phyloP scores from a whole-genome alignment of 2,797 vertebrate genomes.

The Leucoraja ocellata region DNA sequence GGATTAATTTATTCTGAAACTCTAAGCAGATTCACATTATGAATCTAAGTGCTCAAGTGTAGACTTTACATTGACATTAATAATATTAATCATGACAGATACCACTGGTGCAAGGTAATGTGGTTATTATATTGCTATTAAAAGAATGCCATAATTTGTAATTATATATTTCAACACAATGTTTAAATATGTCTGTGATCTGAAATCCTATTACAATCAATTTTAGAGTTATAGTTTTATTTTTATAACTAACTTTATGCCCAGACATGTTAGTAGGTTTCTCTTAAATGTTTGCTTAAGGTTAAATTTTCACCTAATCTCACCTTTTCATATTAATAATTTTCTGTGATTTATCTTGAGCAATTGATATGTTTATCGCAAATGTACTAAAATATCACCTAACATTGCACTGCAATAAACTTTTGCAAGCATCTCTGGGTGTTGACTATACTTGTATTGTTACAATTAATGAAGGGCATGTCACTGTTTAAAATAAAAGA shows the following conservation, averaged over 20 bases:
- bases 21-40: not conserved
- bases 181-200: not conserved
- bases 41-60: not conserved
- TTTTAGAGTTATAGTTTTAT: slow-evolving; percentile 31
- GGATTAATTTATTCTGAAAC: not conserved
- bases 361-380: not conserved
- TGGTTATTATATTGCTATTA: not conserved
- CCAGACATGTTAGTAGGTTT: not conserved
- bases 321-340: not conserved
- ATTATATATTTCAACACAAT: not conserved
- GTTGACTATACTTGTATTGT: not conserved
- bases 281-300: not conserved
- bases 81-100: not conserved
- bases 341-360: not conserved
- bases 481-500: not conserved
- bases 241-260: not conserved
- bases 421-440: not conserved
- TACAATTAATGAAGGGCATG: not conserved
- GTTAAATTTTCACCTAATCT: not conserved
- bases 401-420: not conserved
- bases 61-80: not conserved
- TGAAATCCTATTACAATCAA: not conserved
- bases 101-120: not conserved
- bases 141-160: not conserved
- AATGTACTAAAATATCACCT: not conserved